Base-by-base conservation (phyloP, 2,113 vertebrate species). In the Varanus salvator region DNA sequence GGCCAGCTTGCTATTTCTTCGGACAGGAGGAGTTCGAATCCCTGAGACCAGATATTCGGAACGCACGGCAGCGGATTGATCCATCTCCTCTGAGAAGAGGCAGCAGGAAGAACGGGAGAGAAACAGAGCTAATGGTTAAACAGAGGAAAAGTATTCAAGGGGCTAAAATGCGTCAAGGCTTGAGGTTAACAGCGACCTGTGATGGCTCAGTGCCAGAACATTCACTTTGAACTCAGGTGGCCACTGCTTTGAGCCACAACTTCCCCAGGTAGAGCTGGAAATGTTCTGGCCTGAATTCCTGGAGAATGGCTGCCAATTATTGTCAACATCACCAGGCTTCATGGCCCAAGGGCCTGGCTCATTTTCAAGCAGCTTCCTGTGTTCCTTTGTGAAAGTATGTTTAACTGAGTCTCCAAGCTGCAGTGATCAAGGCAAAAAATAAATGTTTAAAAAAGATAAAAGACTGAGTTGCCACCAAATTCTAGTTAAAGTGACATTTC, bases 1-100 rank as follows among this genome's bases (percentile, higher is more conserved):
- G 84, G 98, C 98, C 96, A 99, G 97, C 93, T 98, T 99, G 97
- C 99, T 99, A 97, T 98, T 99, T 93, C 98, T 98, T 90, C 98
- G 97, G 89, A 97, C 97, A 6, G 99, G 99, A 0, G 99, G 99
- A 50, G 99, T 99, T 15, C 98, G 97, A 85, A 98, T 98, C 95
- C 98, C 99, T 91, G 98, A 98, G 96, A 99, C 97, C 96, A 98
- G 91, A 95, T 98, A 98, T 76, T 98, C 98, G 0, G 98, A 97
- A 78, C 98, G 98, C 91, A 97, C 96, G 38, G 96, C 97, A 94
- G 98, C 98, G 89, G 97, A 97, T 93, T 97, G 98, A 95, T 99
- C 99, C 98, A 99, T 99, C 92, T 98, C 98, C 96, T 98, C 98
- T 99, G 96, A 74, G 57, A 66, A 66, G 19, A 11, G 19, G 50